These are phyloP conservation scores for Bostrychus sinensis DNA, from an alignment of 2,113 vertebrate species.

Conservation along the genomic window DNA sequence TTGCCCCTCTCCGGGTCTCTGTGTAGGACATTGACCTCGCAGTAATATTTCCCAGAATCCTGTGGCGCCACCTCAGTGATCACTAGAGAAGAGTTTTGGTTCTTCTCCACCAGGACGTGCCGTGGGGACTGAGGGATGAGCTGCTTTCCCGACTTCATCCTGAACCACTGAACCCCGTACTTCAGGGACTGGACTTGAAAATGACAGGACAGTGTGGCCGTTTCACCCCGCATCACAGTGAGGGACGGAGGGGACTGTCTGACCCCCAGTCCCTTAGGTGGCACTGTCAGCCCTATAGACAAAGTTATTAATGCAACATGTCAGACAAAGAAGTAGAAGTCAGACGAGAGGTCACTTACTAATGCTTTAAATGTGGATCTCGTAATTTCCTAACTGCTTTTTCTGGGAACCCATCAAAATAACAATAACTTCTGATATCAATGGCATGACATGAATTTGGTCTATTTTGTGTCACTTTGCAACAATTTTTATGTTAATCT, in stretches of 20 bases:
- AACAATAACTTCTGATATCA: too few species aligned
- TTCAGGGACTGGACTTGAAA: constrained; percentile 57
- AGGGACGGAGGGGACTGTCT: constrained; percentile 42
- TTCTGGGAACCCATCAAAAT: too few species aligned
- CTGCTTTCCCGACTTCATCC: constrained; percentile 29
- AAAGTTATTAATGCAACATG: constrained; percentile 51
- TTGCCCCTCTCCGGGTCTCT: constrained; percentile 46
- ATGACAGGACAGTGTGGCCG: constrained; percentile 59
- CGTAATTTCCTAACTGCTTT: neutral
- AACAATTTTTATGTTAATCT: too few species aligned
- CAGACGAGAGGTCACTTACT: constrained; percentile 37
- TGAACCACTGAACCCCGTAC: constrained; percentile 64
- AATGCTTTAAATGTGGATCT: constrained; percentile 42
- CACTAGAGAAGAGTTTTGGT: constrained; percentile 55
- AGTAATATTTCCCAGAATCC: constrained; percentile 71
- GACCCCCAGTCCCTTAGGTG: constrained; percentile 41
- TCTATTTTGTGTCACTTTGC: too few species aligned
- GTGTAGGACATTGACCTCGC: constrained; percentile 60
- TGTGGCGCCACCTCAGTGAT: constrained; percentile 54
- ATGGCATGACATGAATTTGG: too few species aligned
- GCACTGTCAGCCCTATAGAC: constrained; percentile 53
- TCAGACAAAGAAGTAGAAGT: constrained; percentile 36
- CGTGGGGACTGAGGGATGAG: constrained; percentile 44
- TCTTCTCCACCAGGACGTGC: constrained; percentile 30
- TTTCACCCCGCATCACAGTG: constrained; percentile 45